A percentile compares a stretch with the other conserved stretches of the same genome.
phyloP scores from a whole-genome alignment of 2,888 invertebrate species.

The Gisinianus flammeolus region DNA sequence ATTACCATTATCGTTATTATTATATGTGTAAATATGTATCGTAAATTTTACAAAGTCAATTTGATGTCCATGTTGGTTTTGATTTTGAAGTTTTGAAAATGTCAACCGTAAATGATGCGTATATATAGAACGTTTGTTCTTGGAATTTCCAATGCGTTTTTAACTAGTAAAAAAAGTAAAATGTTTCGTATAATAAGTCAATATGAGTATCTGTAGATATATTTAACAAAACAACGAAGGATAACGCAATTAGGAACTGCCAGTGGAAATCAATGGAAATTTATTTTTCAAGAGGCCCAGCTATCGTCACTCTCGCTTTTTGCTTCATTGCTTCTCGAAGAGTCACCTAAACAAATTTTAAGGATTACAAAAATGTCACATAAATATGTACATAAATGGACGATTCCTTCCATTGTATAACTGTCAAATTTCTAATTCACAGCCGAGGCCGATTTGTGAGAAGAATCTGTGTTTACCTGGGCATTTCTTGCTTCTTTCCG shows the following conservation, averaged over 20 bases:
- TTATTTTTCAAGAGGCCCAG: conserved; percentile 63
- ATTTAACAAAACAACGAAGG: background rate
- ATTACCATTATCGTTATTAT: too few species aligned
- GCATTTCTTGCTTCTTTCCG: conserved; percentile 78
- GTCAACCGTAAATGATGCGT: background rate
- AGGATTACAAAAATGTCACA: conserved; percentile 25
- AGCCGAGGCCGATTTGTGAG: too few species aligned
- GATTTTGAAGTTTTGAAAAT: too few species aligned
- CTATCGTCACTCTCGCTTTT: conserved; percentile 82
- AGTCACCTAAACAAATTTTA: conserved; percentile 68
- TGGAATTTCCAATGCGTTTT: background rate
- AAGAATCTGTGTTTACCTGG: conserved; percentile 65
- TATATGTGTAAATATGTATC: too few species aligned
- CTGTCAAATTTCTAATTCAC: too few species aligned
- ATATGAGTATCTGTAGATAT: too few species aligned
- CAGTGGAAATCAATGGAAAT: conserved; percentile 1
- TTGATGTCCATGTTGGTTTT: too few species aligned
- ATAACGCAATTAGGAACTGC: background rate
- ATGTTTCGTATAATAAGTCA: too few species aligned
- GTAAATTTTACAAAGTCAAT: too few species aligned
- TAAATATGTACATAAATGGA: too few species aligned
- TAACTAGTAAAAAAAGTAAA: background rate
- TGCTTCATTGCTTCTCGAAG: conserved; percentile 84
- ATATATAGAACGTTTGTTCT: background rate
- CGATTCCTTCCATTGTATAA: too few species aligned